phyloP scores from a whole-genome alignment of 2,888 invertebrate genomes.

The Melanostoma mellinum region DNA sequence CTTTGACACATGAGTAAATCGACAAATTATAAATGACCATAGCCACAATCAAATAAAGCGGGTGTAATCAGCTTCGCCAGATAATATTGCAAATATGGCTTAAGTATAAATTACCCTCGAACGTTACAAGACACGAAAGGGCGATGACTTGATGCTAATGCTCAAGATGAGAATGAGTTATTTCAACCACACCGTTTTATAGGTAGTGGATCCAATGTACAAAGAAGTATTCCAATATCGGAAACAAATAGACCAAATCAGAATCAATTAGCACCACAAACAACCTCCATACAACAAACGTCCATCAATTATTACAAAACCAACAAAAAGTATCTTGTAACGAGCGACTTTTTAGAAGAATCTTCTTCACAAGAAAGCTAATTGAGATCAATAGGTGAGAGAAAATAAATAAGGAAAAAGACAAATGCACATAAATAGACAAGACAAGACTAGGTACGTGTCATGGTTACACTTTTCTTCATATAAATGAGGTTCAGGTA shows the following conservation, averaged over 20 bases:
- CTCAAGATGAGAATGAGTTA: no score
- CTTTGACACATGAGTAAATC: slow-evolving; percentile 74
- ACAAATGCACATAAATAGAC: slow-evolving; percentile 8
- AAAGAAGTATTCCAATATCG: neutral
- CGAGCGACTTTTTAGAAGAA: neutral
- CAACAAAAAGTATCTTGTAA: slow-evolving; percentile 54
- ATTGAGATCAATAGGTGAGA: slow-evolving; percentile 66
- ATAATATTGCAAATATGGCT: slow-evolving; percentile 66
- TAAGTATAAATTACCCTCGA: slow-evolving; percentile 45
- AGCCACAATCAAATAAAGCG: slow-evolving; percentile 63
- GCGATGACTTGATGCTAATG: slow-evolving; percentile 18
- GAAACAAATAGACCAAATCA: slow-evolving; percentile 45
- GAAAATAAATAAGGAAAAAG: slow-evolving; percentile 34
- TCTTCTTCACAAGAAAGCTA: slow-evolving; percentile 60
- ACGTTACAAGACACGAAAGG: slow-evolving; percentile 46
- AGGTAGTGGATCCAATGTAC: no score
- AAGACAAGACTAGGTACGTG: slow-evolving; percentile 17
- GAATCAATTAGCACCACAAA: slow-evolving; percentile 67
- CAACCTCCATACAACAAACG: slow-evolving; percentile 42
- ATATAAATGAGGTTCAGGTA: slow-evolving; percentile 2
- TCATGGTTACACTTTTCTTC: slow-evolving; percentile 26
- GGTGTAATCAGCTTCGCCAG: slow-evolving; percentile 63
- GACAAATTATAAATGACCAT: slow-evolving; percentile 73
- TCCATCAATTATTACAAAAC: slow-evolving; percentile 61
- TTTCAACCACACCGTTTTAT: no score